Conservation (phyloP, 2,888 invertebrate genomes). For the Charanyca ferruginea region DNA sequence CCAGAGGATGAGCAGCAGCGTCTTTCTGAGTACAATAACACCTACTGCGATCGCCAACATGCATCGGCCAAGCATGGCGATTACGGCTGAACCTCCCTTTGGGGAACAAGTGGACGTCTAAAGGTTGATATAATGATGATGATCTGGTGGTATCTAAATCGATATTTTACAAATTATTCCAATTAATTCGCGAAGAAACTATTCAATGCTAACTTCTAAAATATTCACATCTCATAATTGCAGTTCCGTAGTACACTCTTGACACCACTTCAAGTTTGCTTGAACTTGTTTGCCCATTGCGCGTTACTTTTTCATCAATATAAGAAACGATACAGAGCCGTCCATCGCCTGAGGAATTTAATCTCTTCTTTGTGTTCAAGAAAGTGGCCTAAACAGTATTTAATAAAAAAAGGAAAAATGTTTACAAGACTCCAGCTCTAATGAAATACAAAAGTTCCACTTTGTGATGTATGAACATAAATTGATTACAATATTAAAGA, state of each 20-base stretch:
- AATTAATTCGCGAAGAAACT: neutral
- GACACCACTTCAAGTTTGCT: conserved; percentile 7
- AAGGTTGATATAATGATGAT: too few relatives aligned
- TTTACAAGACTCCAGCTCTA: conserved; percentile 43
- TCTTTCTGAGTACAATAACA: too few relatives aligned
- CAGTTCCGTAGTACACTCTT: conserved; percentile 31
- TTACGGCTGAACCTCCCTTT: too few relatives aligned
- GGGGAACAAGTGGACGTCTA: too few relatives aligned
- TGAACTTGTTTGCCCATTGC: conserved; percentile 3
- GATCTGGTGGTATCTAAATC: too few relatives aligned
- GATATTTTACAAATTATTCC: too few relatives aligned
- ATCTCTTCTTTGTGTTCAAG: conserved; percentile 61
- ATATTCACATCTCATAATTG: conserved; percentile 23
- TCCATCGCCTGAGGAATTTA: conserved; percentile 61
- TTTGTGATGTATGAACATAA: neutral
- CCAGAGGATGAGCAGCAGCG: too few relatives aligned
- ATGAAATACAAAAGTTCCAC: conserved; percentile 16
- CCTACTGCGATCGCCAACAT: too few relatives aligned
- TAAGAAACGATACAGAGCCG: conserved; percentile 44
- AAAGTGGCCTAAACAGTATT: conserved; percentile 38
- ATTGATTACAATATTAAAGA: too few relatives aligned
- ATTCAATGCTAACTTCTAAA: neutral
- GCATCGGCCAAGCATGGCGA: too few relatives aligned
- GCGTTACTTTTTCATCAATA: conserved; percentile 61
- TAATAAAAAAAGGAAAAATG: conserved; percentile 55